Conservation (phyloP, 2,888 invertebrate species). For the Neocrepidodera transversa region DNA sequence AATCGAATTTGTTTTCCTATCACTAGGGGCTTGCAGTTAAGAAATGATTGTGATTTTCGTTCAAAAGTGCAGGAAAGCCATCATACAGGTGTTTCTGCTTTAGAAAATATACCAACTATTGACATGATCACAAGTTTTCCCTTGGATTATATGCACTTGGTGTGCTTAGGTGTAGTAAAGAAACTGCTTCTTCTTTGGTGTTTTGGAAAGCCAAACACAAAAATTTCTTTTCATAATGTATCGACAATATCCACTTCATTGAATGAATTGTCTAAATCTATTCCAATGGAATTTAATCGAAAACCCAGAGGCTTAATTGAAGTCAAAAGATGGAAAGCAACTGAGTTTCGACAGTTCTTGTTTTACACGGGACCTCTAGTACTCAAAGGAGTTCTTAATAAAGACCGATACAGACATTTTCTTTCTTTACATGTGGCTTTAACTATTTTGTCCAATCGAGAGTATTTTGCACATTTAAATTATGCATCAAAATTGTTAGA, state of each 20-base stretch:
- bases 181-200: constrained; percentile 9
- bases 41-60: constrained; percentile 8
- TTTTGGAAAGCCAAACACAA: background rate
- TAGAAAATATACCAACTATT: constrained; percentile 6
- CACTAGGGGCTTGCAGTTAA: background rate
- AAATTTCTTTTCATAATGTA: background rate
- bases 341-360: background rate
- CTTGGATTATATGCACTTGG: constrained; percentile 3
- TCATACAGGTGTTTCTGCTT: constrained; percentile 7
- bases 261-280: background rate
- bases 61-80: background rate
- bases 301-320: constrained; percentile 2
- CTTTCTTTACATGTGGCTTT: constrained; percentile 16
- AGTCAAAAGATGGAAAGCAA: constrained; percentile 5
- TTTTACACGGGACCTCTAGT: constrained; percentile 1
- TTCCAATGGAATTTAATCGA: background rate
- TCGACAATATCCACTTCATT: background rate
- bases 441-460: background rate
- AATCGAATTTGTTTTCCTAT: constrained; percentile 9
- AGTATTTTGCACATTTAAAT: constrained; percentile 9
- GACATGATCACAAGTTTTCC: constrained; percentile 10
- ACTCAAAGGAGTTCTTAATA: background rate
- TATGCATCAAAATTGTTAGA: constrained; percentile 32
- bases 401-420: constrained; percentile 22
- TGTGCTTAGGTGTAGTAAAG: constrained; percentile 14